phyloP scores from a whole-genome alignment of 2,888 invertebrate genomes.

The Mactromeris polynyma region DNA sequence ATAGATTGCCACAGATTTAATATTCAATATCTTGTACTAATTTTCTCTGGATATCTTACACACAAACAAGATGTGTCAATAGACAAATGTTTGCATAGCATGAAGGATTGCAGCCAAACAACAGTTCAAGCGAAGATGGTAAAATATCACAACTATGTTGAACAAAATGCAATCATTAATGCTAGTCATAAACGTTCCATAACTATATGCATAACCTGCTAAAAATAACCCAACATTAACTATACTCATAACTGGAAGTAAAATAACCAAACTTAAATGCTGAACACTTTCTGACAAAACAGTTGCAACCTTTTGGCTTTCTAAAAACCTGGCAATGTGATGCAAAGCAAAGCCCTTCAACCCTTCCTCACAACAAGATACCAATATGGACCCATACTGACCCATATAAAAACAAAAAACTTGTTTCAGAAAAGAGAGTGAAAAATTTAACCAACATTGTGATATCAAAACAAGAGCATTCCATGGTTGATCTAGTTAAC shows the following conservation, averaged over 20 bases:
- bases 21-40: background rate
- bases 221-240: background rate
- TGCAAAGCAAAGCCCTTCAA: background rate
- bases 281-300: background rate
- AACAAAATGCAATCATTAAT: constrained; percentile 27
- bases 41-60: background rate
- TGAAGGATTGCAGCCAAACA: constrained; percentile 25
- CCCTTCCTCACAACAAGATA: background rate
- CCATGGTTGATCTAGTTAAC: too few relatives aligned
- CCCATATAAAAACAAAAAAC: too few relatives aligned
- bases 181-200: constrained; percentile 16
- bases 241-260: too few relatives aligned
- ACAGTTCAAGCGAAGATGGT: constrained; percentile 36
- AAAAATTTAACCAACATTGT: background rate
- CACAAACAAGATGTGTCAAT: background rate
- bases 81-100: background rate
- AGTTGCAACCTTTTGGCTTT: background rate
- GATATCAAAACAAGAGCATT: background rate
- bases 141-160: constrained; percentile 19
- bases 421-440: background rate
- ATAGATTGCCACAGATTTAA: background rate
- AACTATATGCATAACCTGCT: constrained; percentile 35
- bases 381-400: background rate
- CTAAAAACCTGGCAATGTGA: background rate
- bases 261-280: too few relatives aligned